A percentile compares a stretch with the other conserved stretches of the same genome.
phyloP scores from a whole-genome alignment of 2,113 vertebrate species.

The Sylvilagus bachmani region DNA sequence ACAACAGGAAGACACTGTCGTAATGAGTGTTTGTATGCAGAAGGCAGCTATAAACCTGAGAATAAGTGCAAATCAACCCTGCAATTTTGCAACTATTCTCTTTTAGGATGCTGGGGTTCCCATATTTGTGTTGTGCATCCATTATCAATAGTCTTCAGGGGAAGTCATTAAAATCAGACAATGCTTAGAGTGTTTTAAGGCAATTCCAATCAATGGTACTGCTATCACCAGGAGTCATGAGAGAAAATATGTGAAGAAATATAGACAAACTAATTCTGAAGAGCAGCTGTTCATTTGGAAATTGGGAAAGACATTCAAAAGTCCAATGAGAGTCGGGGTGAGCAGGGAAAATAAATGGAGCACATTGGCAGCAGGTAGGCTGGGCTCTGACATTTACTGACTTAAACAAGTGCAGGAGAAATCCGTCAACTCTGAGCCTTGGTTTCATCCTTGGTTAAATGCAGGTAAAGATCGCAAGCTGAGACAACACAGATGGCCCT shows the following conservation, averaged over 20 bases:
- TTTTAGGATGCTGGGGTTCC: neutral
- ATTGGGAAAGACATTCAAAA: neutral
- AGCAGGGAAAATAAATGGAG: neutral
- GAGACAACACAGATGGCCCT: conserved; percentile 62
- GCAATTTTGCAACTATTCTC: conserved; percentile 7
- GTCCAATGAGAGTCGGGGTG: neutral
- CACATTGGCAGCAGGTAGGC: neutral
- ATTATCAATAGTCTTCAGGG: neutral
- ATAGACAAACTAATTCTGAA: neutral
- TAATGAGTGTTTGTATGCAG: neutral
- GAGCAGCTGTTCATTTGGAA: neutral
- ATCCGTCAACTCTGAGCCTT: neutral
- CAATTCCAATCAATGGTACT: neutral
- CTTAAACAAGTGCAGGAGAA: neutral
- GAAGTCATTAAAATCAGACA: neutral
- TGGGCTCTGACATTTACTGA: neutral
- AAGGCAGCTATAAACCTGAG: neutral
- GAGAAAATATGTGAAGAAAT: neutral
- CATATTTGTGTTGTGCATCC: neutral
- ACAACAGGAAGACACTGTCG: neutral
- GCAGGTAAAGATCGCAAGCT: conserved; percentile 67
- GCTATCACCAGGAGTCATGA: neutral
- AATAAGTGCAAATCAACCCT: neutral
- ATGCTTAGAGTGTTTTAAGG: neutral
- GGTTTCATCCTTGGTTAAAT: conserved; percentile 15